phyloP scores from a whole-genome alignment of 1,140 invertebrate species.

The Sitophilus oryzae region DNA sequence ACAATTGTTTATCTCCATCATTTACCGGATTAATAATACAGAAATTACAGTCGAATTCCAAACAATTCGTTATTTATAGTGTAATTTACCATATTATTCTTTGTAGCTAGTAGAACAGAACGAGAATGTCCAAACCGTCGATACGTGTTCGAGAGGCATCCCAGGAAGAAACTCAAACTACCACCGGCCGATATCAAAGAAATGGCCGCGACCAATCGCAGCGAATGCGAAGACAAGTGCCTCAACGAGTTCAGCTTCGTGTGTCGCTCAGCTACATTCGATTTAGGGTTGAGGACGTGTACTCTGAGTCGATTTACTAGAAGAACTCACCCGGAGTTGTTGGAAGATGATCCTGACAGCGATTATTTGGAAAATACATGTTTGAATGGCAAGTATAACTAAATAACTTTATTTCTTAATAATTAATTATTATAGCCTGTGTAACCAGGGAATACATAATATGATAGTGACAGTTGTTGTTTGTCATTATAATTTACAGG shows the following conservation, averaged over 20 bases:
- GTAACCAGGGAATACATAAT: too few species aligned
- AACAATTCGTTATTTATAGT: too few species aligned
- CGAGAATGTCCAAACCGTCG: constrained; percentile 78
- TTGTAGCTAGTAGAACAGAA: constrained; percentile 79
- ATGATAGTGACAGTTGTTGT: too few species aligned
- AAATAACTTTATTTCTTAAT: not conserved
- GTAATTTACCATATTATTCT: too few species aligned
- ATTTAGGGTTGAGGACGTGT: constrained; percentile 68
- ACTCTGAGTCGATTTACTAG: constrained; percentile 74
- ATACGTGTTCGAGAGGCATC: constrained; percentile 82
- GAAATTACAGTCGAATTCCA: too few species aligned
- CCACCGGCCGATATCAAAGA: constrained; percentile 73
- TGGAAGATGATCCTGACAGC: constrained; percentile 77
- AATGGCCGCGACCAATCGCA: constrained; percentile 71
- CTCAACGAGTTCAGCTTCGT: constrained; percentile 82
- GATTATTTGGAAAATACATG: constrained; percentile 91
- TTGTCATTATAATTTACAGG: too few species aligned
- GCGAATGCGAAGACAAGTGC: constrained; percentile 86
- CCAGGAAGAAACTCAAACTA: constrained; percentile 73
- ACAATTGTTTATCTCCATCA: too few species aligned
- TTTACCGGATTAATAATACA: too few species aligned
- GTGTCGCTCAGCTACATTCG: constrained; percentile 79
- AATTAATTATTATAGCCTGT: too few species aligned
- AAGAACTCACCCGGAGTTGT: constrained; percentile 73
- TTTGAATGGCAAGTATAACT: constrained; percentile 62